Evolutionary conservation across 2,888 invertebrate species (phyloP).

Genomic region (Odontocerum albicorne): DNA sequence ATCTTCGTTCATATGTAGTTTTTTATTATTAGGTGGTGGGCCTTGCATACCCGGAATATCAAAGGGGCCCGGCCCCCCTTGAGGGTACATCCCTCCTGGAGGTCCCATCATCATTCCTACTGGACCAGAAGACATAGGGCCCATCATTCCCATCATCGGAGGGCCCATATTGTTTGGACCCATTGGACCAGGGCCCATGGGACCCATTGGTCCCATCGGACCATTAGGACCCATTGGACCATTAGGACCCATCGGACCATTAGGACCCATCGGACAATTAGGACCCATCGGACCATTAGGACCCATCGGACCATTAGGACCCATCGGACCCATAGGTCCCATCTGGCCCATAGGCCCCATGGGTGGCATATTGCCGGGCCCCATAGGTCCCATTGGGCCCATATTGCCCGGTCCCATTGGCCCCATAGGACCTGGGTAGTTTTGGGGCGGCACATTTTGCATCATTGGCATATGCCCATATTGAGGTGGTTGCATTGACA

Average conservation of each 20-base stretch:
- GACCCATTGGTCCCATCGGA: constrained; percentile 20
- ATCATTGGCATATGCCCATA: constrained; percentile 34
- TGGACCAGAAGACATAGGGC: constrained; percentile 7
- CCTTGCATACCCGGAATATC: constrained; percentile 20
- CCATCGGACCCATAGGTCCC: constrained; percentile 35
- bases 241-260: constrained; percentile 44
- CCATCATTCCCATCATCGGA: constrained; percentile 24
- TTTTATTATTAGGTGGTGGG: constrained; percentile 41
- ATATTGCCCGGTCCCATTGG: constrained; percentile 37
- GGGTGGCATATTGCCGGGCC: constrained; percentile 38
- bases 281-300: constrained; percentile 34
- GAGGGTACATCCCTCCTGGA: constrained; percentile 37
- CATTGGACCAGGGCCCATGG: constrained; percentile 20
- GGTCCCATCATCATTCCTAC: constrained; percentile 31
- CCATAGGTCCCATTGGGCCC: constrained; percentile 41
- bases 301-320: constrained; percentile 13
- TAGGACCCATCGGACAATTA: constrained; percentile 34
- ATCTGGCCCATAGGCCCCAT: constrained; percentile 40
- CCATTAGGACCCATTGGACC: constrained; percentile 40
- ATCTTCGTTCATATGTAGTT: constrained; percentile 62
- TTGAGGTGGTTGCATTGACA: constrained; percentile 23
- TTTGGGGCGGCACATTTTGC: constrained; percentile 35
- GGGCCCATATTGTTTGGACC: constrained; percentile 22
- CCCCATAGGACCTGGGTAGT: constrained; percentile 30
- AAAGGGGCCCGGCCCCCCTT: constrained; percentile 30